Evolutionary conservation across 2,888 invertebrate species (phyloP).

Genomic region (Sinotaia quadrata): DNA sequence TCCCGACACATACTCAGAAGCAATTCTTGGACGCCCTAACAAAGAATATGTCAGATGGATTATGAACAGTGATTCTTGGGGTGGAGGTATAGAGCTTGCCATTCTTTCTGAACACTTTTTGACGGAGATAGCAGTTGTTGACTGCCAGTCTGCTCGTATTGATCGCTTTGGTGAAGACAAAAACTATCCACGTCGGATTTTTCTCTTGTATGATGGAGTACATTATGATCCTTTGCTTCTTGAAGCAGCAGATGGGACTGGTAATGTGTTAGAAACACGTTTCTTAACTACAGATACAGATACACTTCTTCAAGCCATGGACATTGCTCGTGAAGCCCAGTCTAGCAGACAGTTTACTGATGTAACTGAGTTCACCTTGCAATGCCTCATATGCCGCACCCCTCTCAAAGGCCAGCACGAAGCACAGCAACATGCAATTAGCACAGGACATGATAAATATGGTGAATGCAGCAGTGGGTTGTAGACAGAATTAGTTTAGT

Average conservation of each 20-base stretch:
- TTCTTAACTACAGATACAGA: slow-evolving; percentile 84
- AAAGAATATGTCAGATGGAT: slow-evolving; percentile 93
- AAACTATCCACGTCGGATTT: slow-evolving; percentile 85
- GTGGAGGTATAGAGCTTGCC: slow-evolving; percentile 94
- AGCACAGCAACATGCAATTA: slow-evolving; percentile 88
- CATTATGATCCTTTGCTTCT: slow-evolving; percentile 95
- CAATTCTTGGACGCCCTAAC: slow-evolving; percentile 83
- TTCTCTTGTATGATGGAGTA: slow-evolving; percentile 93
- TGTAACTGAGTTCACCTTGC: slow-evolving; percentile 86
- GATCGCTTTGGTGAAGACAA: slow-evolving; percentile 94
- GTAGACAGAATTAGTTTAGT: no score
- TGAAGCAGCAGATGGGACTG: slow-evolving; percentile 77
- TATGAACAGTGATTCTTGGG: slow-evolving; percentile 85
- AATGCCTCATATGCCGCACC: slow-evolving; percentile 86
- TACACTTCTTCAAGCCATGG: slow-evolving; percentile 85
- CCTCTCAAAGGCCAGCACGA: slow-evolving; percentile 85
- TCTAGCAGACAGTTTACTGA: slow-evolving; percentile 92
- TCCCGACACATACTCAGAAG: slow-evolving; percentile 85
- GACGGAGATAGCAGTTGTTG: slow-evolving; percentile 93
- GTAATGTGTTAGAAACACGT: slow-evolving; percentile 79
- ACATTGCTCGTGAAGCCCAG: slow-evolving; percentile 89
- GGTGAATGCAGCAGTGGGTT: slow-evolving; percentile 70
- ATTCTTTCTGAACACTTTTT: slow-evolving; percentile 88
- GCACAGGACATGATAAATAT: slow-evolving; percentile 81
- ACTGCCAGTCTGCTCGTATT: slow-evolving; percentile 87